Conservation (phyloP, 2,888 invertebrate species). For the Apamea epomidion region DNA sequence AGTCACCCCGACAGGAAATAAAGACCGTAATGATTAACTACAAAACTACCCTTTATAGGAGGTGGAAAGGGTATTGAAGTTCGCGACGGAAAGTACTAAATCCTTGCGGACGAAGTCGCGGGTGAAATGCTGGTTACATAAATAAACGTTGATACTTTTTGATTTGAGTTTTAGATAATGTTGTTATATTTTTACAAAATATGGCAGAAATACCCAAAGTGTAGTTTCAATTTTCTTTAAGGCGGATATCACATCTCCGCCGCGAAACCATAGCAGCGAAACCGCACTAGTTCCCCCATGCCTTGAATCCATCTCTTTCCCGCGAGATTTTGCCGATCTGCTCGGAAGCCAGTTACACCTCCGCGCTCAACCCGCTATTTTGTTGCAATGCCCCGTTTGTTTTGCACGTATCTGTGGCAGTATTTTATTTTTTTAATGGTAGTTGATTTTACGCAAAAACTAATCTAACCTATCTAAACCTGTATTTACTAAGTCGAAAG, state of each 20-base stretch:
- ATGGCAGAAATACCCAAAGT: not conserved
- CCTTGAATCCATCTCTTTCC: not conserved
- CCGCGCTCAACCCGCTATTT: not conserved
- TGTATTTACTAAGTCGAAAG: not conserved
- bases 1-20: not conserved
- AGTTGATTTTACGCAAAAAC: not conserved
- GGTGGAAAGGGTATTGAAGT: not conserved
- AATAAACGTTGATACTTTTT: not conserved
- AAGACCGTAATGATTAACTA: not conserved
- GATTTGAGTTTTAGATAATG: not conserved
- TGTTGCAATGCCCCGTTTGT: too few relatives aligned
- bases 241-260: not conserved
- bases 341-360: not conserved
- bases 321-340: not conserved
- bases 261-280: not conserved
- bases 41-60: not conserved
- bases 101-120: not conserved
- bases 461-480: not conserved
- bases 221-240: not conserved
- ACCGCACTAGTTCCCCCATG: not conserved
- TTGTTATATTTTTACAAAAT: not conserved
- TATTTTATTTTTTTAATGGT: not conserved
- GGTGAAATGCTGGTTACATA: not conserved
- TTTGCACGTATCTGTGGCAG: too few relatives aligned
- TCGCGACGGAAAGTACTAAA: not conserved